These are phyloP conservation scores for Hirtodrosophila trivittata DNA, from an alignment of 2,888 invertebrate species.

Conservation along the genomic window DNA sequence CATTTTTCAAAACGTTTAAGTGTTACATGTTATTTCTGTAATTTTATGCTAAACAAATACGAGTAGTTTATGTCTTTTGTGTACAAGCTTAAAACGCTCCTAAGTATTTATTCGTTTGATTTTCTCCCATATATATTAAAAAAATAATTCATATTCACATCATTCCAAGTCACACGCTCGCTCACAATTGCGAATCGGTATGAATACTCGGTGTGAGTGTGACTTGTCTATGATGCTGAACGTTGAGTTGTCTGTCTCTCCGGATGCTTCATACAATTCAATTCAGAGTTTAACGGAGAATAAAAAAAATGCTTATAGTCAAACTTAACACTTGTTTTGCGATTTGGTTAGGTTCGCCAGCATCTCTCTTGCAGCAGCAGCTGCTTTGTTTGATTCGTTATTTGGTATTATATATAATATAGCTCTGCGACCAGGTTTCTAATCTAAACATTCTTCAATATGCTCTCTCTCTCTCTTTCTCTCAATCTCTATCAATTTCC, in stretches of 20 bases:
- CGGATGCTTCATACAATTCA: too few species aligned
- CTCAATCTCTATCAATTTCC: constrained; percentile 3
- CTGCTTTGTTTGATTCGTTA: constrained; percentile 4
- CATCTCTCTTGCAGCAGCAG: constrained; percentile 11
- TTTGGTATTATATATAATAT: constrained; percentile 27
- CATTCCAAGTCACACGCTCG: too few species aligned
- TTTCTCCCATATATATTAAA: constrained; percentile 15
- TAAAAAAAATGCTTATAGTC: constrained; percentile 12
- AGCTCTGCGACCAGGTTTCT: constrained; percentile 20
- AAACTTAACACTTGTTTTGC: constrained; percentile 17
- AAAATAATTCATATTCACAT: too few species aligned
- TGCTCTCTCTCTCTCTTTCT: constrained; percentile 21
- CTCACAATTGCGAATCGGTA: too few species aligned
- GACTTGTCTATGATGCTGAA: too few species aligned
- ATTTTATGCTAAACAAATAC: constrained; percentile 72
- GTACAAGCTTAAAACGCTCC: constrained; percentile 72
- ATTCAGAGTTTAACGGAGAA: too few species aligned
- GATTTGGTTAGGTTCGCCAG: constrained; percentile 12
- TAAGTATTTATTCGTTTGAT: constrained; percentile 57
- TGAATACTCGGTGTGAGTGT: too few species aligned
- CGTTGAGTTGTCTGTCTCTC: too few species aligned
- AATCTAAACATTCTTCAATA: constrained; percentile 13
- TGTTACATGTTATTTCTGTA: constrained; percentile 72
- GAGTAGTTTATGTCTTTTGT: constrained; percentile 74
- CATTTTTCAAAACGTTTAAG: constrained; percentile 61